These are phyloP conservation scores for Serinus canaria DNA, from an alignment of 2,113 vertebrate species.

Conservation along the genomic window DNA sequence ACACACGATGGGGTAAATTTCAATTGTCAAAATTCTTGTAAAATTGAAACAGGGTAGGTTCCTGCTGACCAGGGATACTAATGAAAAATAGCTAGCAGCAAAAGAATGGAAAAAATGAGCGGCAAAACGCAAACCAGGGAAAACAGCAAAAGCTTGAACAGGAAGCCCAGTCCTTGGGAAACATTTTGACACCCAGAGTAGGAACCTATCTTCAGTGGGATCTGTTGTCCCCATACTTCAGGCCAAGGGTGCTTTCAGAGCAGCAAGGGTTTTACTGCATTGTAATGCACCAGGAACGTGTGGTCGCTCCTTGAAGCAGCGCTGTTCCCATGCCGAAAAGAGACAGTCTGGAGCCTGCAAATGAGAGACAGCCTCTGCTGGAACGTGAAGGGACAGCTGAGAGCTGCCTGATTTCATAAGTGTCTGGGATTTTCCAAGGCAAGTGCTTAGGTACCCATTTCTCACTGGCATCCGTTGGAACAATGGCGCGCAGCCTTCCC, in stretches of 20 bases:
- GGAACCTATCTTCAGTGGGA: not conserved
- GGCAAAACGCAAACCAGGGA: not conserved
- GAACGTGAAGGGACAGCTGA: not conserved
- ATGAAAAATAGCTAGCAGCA: slow-evolving; percentile 32
- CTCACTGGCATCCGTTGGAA: not conserved
- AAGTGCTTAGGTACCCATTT: not conserved
- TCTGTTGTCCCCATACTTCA: not conserved
- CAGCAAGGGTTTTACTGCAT: not conserved
- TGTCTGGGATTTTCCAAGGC: not conserved
- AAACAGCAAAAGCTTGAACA: not conserved
- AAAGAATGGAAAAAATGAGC: slow-evolving; percentile 27
- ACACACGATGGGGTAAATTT: slow-evolving; percentile 24
- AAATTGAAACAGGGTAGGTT: slow-evolving; percentile 24
- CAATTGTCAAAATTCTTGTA: slow-evolving; percentile 53
- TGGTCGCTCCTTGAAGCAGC: not conserved
- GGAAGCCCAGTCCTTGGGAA: slow-evolving; percentile 1
- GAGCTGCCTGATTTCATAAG: not conserved
- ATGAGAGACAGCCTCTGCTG: not conserved
- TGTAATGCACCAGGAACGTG: not conserved
- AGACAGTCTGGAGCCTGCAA: slow-evolving; percentile 39
- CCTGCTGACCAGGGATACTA: slow-evolving; percentile 20
- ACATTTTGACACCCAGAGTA: not conserved
- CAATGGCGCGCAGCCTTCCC: fast-evolving
- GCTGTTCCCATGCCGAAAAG: not conserved
- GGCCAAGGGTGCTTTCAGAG: not conserved